Conservation (phyloP, 2,113 vertebrate species). For the Eleginops maclovinus region DNA sequence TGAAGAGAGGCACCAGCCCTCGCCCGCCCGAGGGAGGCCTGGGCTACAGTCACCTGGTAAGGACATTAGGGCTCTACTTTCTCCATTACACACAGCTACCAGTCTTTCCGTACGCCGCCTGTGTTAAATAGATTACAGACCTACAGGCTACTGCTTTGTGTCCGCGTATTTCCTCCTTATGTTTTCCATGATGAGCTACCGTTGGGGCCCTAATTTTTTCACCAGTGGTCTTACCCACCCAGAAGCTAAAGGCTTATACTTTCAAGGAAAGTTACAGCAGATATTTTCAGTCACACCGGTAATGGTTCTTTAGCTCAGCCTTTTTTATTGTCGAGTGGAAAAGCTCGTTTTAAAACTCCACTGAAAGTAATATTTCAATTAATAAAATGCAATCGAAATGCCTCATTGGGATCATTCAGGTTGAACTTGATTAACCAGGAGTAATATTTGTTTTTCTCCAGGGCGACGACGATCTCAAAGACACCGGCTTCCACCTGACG, state of each 20-base stretch:
- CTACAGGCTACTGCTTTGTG: constrained; percentile 72
- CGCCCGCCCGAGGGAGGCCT: constrained; percentile 94
- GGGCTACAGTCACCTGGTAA: constrained; percentile 95
- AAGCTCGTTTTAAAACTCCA: background rate
- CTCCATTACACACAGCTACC: constrained; percentile 75
- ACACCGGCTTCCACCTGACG: constrained; percentile 96
- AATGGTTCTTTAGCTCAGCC: constrained; percentile 6
- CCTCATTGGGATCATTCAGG: constrained; percentile 1
- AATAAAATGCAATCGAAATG: constrained; percentile 2
- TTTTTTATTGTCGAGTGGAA: constrained; percentile 36
- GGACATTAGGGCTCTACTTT: constrained; percentile 70
- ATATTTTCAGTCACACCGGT: background rate
- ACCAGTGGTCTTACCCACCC: constrained; percentile 60
- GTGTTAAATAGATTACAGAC: constrained; percentile 79
- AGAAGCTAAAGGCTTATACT: constrained; percentile 23
- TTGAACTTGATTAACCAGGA: background rate
- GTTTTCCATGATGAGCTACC: constrained; percentile 78
- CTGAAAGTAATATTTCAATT: background rate
- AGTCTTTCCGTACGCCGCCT: constrained; percentile 57
- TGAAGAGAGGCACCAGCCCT: constrained; percentile 95
- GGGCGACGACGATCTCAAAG: constrained; percentile 96
- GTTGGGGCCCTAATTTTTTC: constrained; percentile 70
- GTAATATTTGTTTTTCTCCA: constrained; percentile 57
- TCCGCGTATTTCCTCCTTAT: constrained; percentile 72
- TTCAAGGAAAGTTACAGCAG: constrained; percentile 14